phyloP scores from a whole-genome alignment of 2,113 vertebrate species.

The Alexandromys fortis region DNA sequence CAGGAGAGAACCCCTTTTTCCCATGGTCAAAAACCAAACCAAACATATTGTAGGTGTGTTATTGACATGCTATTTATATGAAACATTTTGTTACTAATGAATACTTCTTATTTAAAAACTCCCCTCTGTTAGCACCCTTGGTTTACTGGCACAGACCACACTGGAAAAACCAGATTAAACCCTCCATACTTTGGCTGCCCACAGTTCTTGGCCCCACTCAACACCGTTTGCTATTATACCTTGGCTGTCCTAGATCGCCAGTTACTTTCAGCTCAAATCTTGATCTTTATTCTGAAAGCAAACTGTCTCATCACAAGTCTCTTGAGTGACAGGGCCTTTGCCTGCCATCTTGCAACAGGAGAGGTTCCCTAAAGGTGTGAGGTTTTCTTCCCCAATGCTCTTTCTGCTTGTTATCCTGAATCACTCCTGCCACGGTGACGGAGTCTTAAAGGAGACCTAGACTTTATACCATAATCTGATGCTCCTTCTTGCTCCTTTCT shows the following conservation, averaged over 20 bases:
- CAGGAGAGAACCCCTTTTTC: not conserved
- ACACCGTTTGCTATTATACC: not conserved
- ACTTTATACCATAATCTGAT: not conserved
- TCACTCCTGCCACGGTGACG: not conserved
- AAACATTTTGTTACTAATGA: not conserved
- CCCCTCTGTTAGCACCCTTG: not conserved
- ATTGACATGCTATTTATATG: not conserved
- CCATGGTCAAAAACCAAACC: not conserved
- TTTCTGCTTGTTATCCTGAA: not conserved
- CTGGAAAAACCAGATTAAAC: not conserved
- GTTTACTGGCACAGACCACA: not conserved
- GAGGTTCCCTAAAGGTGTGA: not conserved
- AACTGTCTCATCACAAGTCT: not conserved
- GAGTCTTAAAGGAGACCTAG: not conserved
- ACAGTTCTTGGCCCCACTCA: not conserved
- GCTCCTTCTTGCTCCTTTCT: not conserved
- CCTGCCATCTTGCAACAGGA: not conserved
- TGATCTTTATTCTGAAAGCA: not conserved
- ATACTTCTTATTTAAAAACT: not conserved
- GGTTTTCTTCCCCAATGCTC: not conserved
- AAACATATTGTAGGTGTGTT: not conserved
- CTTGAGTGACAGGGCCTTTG: not conserved
- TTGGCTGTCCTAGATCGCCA: not conserved
- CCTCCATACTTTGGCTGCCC: not conserved
- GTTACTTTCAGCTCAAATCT: not conserved